phyloP scores from a whole-genome alignment of 2,797 vertebrate species.

The Zalophus californianus region DNA sequence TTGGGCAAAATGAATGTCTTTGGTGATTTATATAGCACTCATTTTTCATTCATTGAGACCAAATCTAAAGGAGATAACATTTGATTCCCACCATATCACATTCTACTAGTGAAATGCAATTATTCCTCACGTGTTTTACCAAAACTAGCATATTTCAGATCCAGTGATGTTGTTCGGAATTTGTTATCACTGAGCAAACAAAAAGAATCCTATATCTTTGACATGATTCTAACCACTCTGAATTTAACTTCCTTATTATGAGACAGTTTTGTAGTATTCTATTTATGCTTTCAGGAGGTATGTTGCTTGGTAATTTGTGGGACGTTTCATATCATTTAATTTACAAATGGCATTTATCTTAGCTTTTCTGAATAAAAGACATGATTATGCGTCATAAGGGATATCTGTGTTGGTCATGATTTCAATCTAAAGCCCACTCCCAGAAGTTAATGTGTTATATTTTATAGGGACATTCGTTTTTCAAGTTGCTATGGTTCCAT shows the following conservation, averaged over 20 bases:
- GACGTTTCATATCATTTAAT: constrained; percentile 54
- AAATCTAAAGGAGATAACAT: constrained; percentile 66
- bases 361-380: constrained; percentile 40
- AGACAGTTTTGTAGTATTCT: neutral
- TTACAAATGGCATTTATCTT: constrained; percentile 47
- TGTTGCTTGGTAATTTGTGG: constrained; percentile 14
- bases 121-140: constrained; percentile 52
- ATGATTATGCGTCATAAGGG: neutral
- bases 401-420: neutral
- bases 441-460: neutral
- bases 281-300: neutral
- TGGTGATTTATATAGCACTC: neutral
- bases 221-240: constrained; percentile 31
- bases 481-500: neutral
- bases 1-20: constrained; percentile 15
- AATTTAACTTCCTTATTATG: constrained; percentile 17
- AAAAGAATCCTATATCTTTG: neutral
- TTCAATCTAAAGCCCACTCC: constrained; percentile 31
- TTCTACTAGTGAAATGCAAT: constrained; percentile 66
- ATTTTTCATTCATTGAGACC: constrained; percentile 60
- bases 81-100: constrained; percentile 54
- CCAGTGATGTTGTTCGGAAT: constrained; percentile 38
- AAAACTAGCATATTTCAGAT: constrained; percentile 38
- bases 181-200: constrained; percentile 17
- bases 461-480: constrained; percentile 27